Base-by-base conservation (phyloP, 2,888 invertebrate species). In the Thereva nobilitata region DNA sequence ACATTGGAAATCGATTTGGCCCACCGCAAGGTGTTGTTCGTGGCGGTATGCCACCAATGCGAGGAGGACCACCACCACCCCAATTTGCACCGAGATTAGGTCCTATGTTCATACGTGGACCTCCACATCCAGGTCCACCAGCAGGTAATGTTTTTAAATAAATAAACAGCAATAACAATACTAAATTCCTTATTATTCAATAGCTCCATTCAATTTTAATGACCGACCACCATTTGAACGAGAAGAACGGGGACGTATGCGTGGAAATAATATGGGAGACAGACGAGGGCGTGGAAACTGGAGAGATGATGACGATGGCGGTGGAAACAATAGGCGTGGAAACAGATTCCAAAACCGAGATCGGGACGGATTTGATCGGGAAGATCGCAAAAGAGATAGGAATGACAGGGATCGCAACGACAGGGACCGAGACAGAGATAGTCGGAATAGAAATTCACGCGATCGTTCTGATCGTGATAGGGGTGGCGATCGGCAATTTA, bases 1-100 rank as follows among this genome's bases (percentile, higher is more conserved):
- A 79, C 65, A 75, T 78, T 75, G 78, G 77, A 66, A 81, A 80
- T 72, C 76, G 81, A 41, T 82, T 82, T 54, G 78, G 77, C 70
- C 78, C 72, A 68, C 67, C 68, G 61, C 61, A 59, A 38, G 64
- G 65, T 35, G 40, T 47, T 9, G 66, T 59, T 45, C 68, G 67
- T 8, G 67, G 68, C 5, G 42, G 53, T n/a, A 66, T 69, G 64
- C 63, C 57, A 35, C 69, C 67, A 45, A 67, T 71, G 65, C 61
- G 72, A 34, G 68, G 71, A 6, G 72, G 71, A 1, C 72, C 71
- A 23, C 70, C 68, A 12, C 72, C 71, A 55, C 70, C 69, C n/a
- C 71, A 70, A 53, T 71, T 73, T 65, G 72, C 72, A 4, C 72
- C 71, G n/a, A 70, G 72, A 67, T 50, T 69, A 8, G 68, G 67